Evolutionary conservation across 2,888 invertebrate species (phyloP).

Genomic region (Spilarctia lutea): DNA sequence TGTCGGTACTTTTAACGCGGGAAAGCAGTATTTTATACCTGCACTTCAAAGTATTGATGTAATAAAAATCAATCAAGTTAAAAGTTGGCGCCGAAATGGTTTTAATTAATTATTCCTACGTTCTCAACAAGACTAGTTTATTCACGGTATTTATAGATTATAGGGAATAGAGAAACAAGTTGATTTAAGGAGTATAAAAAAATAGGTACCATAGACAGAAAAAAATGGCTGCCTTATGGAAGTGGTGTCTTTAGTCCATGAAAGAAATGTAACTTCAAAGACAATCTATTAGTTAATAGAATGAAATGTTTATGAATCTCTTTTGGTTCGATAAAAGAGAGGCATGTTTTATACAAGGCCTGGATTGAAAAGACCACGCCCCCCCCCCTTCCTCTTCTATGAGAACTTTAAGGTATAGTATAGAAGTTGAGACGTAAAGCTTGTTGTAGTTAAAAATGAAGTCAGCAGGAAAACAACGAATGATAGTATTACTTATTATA

Average conservation of each 20-base stretch:
- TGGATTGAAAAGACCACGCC: too few relatives aligned
- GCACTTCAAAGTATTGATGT: slow-evolving; percentile 33
- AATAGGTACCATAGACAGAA: not conserved
- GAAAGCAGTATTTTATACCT: slow-evolving; percentile 25
- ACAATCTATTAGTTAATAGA: too few relatives aligned
- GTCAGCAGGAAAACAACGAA: too few relatives aligned
- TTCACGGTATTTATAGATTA: slow-evolving; percentile 36
- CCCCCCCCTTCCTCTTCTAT: too few relatives aligned
- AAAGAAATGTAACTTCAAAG: too few relatives aligned
- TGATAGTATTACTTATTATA: too few relatives aligned
- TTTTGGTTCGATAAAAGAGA: too few relatives aligned
- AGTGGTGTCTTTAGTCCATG: not conserved
- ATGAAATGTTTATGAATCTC: too few relatives aligned
- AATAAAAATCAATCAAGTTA: slow-evolving; percentile 52
- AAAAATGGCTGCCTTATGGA: not conserved
- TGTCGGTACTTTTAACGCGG: slow-evolving; percentile 17
- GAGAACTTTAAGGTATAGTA: too few relatives aligned
- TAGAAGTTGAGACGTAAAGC: too few relatives aligned
- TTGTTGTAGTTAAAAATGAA: too few relatives aligned
- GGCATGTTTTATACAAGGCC: too few relatives aligned
- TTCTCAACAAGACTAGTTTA: slow-evolving; percentile 20
- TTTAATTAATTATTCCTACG: slow-evolving; percentile 42
- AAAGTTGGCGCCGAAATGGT: slow-evolving; percentile 42
- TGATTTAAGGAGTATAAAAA: slow-evolving; percentile 15
- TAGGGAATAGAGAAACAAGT: slow-evolving; percentile 6